These are phyloP conservation scores for Manacus vitellinus DNA, from an alignment of 2,113 vertebrate species.

Conservation along the genomic window DNA sequence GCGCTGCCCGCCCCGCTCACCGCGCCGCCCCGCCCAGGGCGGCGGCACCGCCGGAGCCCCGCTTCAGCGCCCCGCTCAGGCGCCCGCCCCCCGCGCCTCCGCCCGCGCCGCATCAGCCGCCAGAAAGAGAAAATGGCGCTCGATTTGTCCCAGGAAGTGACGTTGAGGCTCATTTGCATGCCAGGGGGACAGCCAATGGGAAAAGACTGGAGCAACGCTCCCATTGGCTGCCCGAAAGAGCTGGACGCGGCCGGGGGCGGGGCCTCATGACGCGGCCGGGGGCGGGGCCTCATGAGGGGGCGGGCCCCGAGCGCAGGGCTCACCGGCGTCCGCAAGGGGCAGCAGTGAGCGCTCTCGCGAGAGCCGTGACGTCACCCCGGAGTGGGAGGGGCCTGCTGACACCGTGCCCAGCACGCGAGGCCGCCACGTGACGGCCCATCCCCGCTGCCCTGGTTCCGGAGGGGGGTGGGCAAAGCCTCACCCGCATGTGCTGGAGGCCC, in stretches of 20 bases:
- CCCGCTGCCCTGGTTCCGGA: not conserved
- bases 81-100: not conserved
- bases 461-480: not conserved
- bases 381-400: not conserved
- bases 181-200: constrained; percentile 68
- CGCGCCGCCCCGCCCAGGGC: not conserved
- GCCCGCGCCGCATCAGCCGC: constrained; percentile 57
- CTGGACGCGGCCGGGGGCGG: not conserved
- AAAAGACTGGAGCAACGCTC: not conserved
- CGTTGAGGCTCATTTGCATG: constrained; percentile 74
- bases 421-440: not conserved
- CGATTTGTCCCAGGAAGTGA: constrained; percentile 78
- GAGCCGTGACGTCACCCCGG: not conserved
- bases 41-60: not conserved
- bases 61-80: not conserved
- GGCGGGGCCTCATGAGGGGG: not conserved
- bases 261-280: not conserved
- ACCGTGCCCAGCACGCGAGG: not conserved
- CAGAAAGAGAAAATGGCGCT: constrained; percentile 86
- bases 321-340: not conserved
- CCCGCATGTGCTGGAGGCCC: not conserved
- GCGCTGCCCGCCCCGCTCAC: too few relatives aligned
- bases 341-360: constrained; percentile 38
- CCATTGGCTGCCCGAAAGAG: not conserved
- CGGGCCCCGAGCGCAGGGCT: not conserved